Base-by-base conservation (phyloP, 2,797 vertebrate genomes). In the Yasuhikotakia modesta region DNA sequence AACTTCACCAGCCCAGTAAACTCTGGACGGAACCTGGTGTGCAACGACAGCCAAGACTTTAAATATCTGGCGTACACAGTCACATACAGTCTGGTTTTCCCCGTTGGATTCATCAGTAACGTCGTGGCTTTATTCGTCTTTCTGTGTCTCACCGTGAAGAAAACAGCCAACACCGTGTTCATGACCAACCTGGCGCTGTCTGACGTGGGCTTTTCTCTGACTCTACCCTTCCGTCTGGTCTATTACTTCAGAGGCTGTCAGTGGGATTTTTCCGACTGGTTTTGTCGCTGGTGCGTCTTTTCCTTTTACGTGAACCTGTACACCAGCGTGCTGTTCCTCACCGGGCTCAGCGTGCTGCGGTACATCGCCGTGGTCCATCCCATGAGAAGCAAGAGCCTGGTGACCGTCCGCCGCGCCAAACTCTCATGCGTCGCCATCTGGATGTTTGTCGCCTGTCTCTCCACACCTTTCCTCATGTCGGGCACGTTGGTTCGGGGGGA, bases 221-320 rank as follows among this genome's bases (percentile, higher is more conserved):
- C 92, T 2, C 84, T 93, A 43, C 92, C 92, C 0, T 89, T 92
- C 60, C 87, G 92, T 6, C 73, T 92, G 81, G 81, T 84, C 5
- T 93, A 93, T 66, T 93, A 92, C 79, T 81, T 87, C 22, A 81
- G 14, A 2, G 73, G 24, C 0, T 87, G 85, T 0, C 61, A 74
- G 0, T 93, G 92, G 92, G 39, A 75, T 8, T 90, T 89, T 14
- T 82, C 90, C 1, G 89, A 92, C 58, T 91, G 90, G 90, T 76
- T 93, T 35, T 93, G 92, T 32, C 86, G 91, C 17, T 70, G 87
- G 63, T 92, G 91, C 2, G 84, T 90, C 17, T 93, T 61, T 27
- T 87, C 86, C 35, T 93, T 93, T 80, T 92, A 93, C 24, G 12
- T 92, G 24, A 93, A 93, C 76, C 87, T 92, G 24, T 92, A 93